Percentiles rank a stretch among this genome's conserved stretches.
These are phyloP conservation scores for Vidua macroura DNA, from an alignment of 2,113 vertebrate species.

Conservation along the genomic window DNA sequence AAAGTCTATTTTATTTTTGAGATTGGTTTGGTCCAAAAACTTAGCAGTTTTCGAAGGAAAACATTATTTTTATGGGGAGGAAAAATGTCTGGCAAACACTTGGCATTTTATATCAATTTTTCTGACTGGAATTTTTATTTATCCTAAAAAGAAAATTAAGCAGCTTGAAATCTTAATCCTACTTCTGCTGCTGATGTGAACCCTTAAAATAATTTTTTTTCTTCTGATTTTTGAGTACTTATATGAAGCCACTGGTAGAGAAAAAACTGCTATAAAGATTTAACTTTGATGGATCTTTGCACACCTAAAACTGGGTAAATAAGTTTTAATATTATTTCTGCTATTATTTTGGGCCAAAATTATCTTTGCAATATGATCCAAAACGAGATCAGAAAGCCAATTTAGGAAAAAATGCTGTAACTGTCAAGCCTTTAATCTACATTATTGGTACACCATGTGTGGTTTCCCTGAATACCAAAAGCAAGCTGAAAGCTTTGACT, in stretches of 20 bases:
- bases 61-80: accelerated
- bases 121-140: background rate
- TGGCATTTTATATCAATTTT: background rate
- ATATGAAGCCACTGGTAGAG: background rate
- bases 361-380: background rate
- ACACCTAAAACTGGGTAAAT: background rate
- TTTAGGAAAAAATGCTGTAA: background rate
- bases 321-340: background rate
- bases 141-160: background rate
- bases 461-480: constrained; percentile 2
- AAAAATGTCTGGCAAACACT: background rate
- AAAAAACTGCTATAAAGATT: background rate
- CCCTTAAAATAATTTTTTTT: background rate
- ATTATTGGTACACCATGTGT: background rate
- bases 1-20: background rate
- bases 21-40: background rate
- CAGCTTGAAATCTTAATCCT: background rate
- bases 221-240: background rate
- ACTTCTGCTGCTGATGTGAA: background rate
- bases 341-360: background rate
- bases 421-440: background rate
- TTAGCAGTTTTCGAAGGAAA: background rate
- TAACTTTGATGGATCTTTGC: background rate
- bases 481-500: background rate
- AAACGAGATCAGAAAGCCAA: background rate